Percentiles rank a stretch among this genome's conserved stretches.
phyloP scores from a whole-genome alignment of 1,140 invertebrate genomes.

The Anthonomus grandis region DNA sequence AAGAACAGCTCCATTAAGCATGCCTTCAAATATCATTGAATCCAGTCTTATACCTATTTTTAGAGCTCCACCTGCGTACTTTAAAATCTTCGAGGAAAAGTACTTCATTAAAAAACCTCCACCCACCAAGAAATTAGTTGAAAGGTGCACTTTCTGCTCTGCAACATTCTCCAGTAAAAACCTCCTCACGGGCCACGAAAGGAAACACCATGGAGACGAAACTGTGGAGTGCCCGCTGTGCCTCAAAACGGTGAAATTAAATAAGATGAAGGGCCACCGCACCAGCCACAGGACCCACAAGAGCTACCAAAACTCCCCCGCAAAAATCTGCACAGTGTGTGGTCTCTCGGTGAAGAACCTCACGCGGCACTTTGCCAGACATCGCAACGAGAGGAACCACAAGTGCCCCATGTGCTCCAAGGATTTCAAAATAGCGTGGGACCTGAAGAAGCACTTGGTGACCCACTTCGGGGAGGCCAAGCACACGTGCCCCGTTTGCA shows the following conservation, averaged over 20 bases:
- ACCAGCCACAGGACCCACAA: slow-evolving; percentile 6
- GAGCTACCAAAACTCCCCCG: slow-evolving; percentile 2
- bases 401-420: slow-evolving; percentile 25
- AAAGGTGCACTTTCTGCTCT: slow-evolving; percentile 10
- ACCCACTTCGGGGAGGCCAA: slow-evolving; percentile 29
- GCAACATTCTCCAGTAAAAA: slow-evolving; percentile 4
- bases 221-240: slow-evolving; percentile 1
- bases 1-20: not conserved
- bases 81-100: no score
- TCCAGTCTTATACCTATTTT: no score
- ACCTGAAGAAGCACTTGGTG: slow-evolving; percentile 25
- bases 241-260: not conserved
- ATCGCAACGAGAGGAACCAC: slow-evolving; percentile 13
- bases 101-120: no score
- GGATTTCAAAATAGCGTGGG: slow-evolving; percentile 20
- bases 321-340: slow-evolving; percentile 24
- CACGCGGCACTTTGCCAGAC: slow-evolving; percentile 11
- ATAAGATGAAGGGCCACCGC: slow-evolving; percentile 6
- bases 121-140: no score
- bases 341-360: slow-evolving; percentile 21
- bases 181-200: not conserved
- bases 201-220: slow-evolving; percentile 8
- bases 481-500: slow-evolving; percentile 32
- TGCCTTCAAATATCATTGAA: not conserved
- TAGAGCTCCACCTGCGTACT: no score